These are phyloP conservation scores for Crossocerus cetratus DNA, from an alignment of 2,888 invertebrate genomes.

Conservation along the genomic window DNA sequence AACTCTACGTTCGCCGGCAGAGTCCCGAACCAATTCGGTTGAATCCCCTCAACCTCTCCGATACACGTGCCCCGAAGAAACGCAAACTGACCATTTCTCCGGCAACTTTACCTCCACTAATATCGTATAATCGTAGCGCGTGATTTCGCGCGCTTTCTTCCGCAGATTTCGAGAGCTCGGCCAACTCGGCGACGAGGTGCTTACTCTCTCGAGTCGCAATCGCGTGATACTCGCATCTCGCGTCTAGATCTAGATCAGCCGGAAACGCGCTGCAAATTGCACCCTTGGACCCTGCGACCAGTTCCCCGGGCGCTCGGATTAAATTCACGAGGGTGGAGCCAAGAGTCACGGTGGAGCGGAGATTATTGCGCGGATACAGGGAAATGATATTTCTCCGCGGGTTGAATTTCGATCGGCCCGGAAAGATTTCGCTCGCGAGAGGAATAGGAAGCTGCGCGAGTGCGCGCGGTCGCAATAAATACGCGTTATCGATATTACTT, in stretches of 20 bases:
- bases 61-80: slow-evolving; percentile 15
- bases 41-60: slow-evolving; percentile 13
- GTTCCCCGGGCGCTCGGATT: too few relatives aligned
- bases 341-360: slow-evolving; percentile 11
- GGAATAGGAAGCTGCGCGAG: neutral
- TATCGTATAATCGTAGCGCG: slow-evolving; percentile 13
- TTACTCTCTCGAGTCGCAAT: too few relatives aligned
- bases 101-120: slow-evolving; percentile 21
- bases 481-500: slow-evolving; percentile 44
- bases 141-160: neutral
- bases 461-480: slow-evolving; percentile 23
- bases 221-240: too few relatives aligned
- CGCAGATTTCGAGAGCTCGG: neutral
- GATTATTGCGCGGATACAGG: slow-evolving; percentile 1
- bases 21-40: slow-evolving; percentile 21
- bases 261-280: too few relatives aligned
- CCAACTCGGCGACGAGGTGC: neutral
- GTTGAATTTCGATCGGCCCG: neutral
- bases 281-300: too few relatives aligned
- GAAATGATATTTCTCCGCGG: slow-evolving; percentile 11
- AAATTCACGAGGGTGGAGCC: neutral
- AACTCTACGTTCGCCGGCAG: neutral
- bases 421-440: neutral
- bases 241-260: too few relatives aligned
- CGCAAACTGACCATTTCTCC: slow-evolving; percentile 9